Evolutionary conservation across 2,113 vertebrate species (phyloP), one percentile per base, ranked within the genome.

Genomic region (Laticauda colubrina): DNA sequence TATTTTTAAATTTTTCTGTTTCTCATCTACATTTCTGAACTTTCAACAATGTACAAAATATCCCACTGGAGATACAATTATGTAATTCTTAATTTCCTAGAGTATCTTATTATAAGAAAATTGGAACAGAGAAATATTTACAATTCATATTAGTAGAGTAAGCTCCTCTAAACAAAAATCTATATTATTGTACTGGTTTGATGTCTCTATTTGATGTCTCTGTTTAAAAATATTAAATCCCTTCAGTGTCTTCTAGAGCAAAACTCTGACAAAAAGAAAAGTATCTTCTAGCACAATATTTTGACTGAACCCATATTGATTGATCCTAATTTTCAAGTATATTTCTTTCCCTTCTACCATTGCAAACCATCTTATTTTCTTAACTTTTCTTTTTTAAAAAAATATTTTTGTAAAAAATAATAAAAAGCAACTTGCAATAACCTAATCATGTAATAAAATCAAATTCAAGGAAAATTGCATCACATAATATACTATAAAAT

Each of bases 1-100:
- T 92, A 93, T 96, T 94, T 91, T 94, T 81, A 93, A 96, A 96
- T 87, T 91, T 95, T 96, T 91, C 94, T 89, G 43, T 97, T 96
- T 94, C 92, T 94, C 94, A 92, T 95, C 85, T 85, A 95, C 96
- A 89, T 95, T 94, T 93, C 69, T 96, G 18, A 93, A 96, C 93
- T 93, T 2, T 1, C 45, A 45, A 92, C 39, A 92, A 39, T 15
- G 54, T 89, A 61, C 51, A 93, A 92, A 55, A 95, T 91, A 51
- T 87, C 11, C 21, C 45, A 87, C 43, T 81, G 85, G 11, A 51
- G 85, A 87, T 87, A 45, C 14, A 87, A 93, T 93, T 95, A 90
- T 54, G 90, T 81, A 81, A 43, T 18, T 95, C 94, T 90, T 93
- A 81, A 81, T 91, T 91, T 96, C 97, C 92, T 55, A 93, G 87